These are phyloP conservation scores for Morus bassanus DNA, from an alignment of 2,797 vertebrate genomes.

Conservation along the genomic window DNA sequence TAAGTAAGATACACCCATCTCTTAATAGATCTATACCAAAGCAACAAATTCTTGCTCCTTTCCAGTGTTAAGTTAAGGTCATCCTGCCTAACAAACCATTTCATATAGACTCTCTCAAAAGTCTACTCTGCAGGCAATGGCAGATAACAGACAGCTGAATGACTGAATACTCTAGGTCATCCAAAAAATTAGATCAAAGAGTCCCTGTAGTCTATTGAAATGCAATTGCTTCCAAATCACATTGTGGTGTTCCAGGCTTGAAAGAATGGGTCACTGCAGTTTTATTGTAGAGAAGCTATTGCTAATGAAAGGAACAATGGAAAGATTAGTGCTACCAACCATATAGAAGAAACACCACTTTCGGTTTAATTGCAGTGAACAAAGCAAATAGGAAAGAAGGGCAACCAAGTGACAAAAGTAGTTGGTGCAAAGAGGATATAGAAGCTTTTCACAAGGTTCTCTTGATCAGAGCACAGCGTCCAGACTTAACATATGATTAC, in stretches of 20 bases:
- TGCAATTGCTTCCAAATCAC: constrained; percentile 83
- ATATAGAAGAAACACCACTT: constrained; percentile 84
- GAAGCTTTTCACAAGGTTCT: constrained; percentile 44
- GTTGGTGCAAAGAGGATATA: constrained; percentile 58
- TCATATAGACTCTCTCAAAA: constrained; percentile 58
- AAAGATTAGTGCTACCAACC: constrained; percentile 86
- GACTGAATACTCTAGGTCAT: constrained; percentile 71
- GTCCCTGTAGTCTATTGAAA: constrained; percentile 79
- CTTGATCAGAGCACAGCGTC: constrained; percentile 52
- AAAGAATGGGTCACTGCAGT: constrained; percentile 83
- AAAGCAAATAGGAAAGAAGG: constrained; percentile 80
- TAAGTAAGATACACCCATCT: not conserved
- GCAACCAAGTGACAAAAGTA: constrained; percentile 80
- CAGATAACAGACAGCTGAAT: constrained; percentile 69
- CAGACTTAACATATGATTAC: constrained; percentile 34
- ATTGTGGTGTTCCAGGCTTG: constrained; percentile 78
- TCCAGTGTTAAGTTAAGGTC: constrained; percentile 59
- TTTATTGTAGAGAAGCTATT: constrained; percentile 84
- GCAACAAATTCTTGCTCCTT: constrained; percentile 40
- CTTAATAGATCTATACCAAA: constrained; percentile 26
- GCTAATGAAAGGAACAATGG: constrained; percentile 88
- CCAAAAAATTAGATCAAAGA: constrained; percentile 87
- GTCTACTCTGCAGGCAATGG: constrained; percentile 56
- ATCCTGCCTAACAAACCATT: constrained; percentile 68
- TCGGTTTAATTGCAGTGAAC: constrained; percentile 84